phyloP scores from a whole-genome alignment of 2,797 vertebrate genomes.

The Sebastes vulpes region DNA sequence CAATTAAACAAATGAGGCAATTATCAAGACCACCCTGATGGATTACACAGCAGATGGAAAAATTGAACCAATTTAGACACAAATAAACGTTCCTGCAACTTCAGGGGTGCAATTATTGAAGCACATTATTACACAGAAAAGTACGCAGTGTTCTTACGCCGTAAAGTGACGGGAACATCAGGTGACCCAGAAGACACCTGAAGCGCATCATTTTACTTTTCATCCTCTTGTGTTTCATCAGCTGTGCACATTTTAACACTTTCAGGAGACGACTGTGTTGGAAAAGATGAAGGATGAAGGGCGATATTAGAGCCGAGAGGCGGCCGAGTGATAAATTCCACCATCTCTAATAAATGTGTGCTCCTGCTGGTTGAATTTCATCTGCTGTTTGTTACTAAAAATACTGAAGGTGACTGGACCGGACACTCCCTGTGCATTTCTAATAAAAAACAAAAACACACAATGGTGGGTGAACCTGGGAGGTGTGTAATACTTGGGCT shows the following conservation, averaged over 20 bases:
- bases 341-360: background rate
- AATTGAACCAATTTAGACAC: background rate
- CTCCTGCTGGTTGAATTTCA: background rate
- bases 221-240: background rate
- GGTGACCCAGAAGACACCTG: background rate
- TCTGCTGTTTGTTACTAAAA: background rate
- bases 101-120: background rate
- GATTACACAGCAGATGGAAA: constrained; percentile 5
- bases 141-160: background rate
- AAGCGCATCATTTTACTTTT: background rate
- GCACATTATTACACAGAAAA: background rate
- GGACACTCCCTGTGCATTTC: background rate
- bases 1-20: constrained; percentile 13
- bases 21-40: constrained; percentile 27
- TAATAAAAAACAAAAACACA: background rate
- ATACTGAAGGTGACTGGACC: background rate
- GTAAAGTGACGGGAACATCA: background rate
- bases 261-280: background rate
- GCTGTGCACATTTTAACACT: background rate
- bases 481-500: background rate
- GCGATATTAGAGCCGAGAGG: background rate
- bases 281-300: background rate
- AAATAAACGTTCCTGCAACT: background rate
- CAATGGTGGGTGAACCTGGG: background rate
- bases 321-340: background rate